Conservation (phyloP, 2,797 vertebrate genomes). For the Euthynnus affinis region DNA sequence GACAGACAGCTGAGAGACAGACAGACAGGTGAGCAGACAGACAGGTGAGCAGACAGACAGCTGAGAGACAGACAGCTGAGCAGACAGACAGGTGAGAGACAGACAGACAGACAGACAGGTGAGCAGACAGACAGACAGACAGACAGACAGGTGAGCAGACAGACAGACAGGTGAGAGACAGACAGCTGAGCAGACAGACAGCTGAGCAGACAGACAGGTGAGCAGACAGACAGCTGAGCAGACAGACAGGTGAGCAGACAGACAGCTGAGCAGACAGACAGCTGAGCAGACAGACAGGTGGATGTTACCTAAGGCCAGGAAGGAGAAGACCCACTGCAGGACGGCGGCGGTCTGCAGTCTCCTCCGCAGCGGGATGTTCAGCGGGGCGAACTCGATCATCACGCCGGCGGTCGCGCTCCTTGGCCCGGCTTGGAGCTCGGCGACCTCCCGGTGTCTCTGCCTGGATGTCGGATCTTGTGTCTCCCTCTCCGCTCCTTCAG, state of each 20-base stretch:
- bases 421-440: neutral
- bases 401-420: slow-evolving; percentile 59
- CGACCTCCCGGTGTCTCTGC: slow-evolving; percentile 2
- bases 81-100: slow-evolving; percentile 13
- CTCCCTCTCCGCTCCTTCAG: neutral
- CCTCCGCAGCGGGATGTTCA: slow-evolving; percentile 79
- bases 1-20: too few relatives aligned
- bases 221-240: too few relatives aligned
- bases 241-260: too few relatives aligned
- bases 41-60: neutral
- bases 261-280: neutral
- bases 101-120: neutral
- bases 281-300: neutral
- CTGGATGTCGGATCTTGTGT: neutral
- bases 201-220: too few relatives aligned
- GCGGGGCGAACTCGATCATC: slow-evolving; percentile 84
- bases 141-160: neutral
- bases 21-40: neutral
- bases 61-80: slow-evolving; percentile 3
- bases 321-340: slow-evolving; percentile 86
- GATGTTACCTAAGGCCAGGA: slow-evolving; percentile 79
- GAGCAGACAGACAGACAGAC: neutral
- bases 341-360: slow-evolving; percentile 81
- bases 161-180: too few relatives aligned
- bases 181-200: too few relatives aligned